These are phyloP conservation scores for Atta texana DNA, from an alignment of 1,140 invertebrate species.

Conservation along the genomic window DNA sequence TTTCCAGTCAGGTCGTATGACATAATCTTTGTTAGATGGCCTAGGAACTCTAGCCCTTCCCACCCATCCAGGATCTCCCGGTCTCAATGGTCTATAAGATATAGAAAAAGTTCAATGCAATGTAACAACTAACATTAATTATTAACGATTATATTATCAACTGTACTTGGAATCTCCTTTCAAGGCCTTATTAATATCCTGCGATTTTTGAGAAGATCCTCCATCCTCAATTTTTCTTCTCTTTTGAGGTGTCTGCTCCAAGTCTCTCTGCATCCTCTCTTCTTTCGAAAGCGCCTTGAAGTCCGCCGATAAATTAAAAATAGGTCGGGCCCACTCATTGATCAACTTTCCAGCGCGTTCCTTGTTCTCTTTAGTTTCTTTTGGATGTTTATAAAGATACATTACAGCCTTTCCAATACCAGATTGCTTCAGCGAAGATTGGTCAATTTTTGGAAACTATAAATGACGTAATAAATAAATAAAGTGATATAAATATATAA, in stretches of 20 bases:
- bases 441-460: constrained; percentile 96
- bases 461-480: constrained; percentile 75
- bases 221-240: constrained; percentile 86
- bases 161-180: constrained; percentile 88
- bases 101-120: constrained; percentile 3
- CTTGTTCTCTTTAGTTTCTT: constrained; percentile 97
- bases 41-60: constrained; percentile 96
- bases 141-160: constrained; percentile 51
- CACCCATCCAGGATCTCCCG: constrained; percentile 98
- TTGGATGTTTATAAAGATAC: constrained; percentile 99
- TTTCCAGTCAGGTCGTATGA: constrained; percentile 96
- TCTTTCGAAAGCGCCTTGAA: constrained; percentile 95
- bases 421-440: constrained; percentile 96
- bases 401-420: constrained; percentile 99
- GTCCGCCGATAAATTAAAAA: constrained; percentile 98
- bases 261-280: constrained; percentile 96
- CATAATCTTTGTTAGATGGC: constrained; percentile 98
- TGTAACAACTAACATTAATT: constrained; percentile 13
- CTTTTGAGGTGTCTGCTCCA: constrained; percentile 94
- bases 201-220: constrained; percentile 80
- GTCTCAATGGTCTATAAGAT: constrained; percentile 88
- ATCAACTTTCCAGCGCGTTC: constrained; percentile 96
- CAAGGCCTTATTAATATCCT: constrained; percentile 89
- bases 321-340: constrained; percentile 98
- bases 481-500: neutral